A percentile compares a stretch with the other conserved stretches of the same genome.
These are phyloP conservation scores for Chymomyza caudatula DNA, from an alignment of 2,888 invertebrate species.

Conservation along the genomic window DNA sequence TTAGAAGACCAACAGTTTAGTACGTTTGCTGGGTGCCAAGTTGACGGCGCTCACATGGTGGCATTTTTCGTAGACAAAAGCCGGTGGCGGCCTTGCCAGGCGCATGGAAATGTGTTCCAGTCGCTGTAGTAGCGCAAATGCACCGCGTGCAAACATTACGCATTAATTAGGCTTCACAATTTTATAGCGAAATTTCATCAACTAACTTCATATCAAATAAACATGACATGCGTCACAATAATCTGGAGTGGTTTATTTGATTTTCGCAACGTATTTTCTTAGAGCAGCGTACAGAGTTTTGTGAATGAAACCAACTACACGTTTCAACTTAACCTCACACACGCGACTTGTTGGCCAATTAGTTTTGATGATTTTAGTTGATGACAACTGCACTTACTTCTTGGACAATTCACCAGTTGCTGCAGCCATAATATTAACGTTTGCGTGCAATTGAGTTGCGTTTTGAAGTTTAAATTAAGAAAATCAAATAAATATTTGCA, in stretches of 20 bases:
- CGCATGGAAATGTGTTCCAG: background rate
- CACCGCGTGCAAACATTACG: background rate
- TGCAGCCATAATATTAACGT: conserved; percentile 58
- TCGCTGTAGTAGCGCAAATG: background rate
- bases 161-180: conserved; percentile 13
- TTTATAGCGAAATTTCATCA: conserved; percentile 9
- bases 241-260: background rate
- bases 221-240: background rate
- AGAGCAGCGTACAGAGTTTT: background rate
- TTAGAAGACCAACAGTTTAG: conserved; percentile 66
- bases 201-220: background rate
- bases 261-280: background rate
- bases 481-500: conserved; percentile 13
- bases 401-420: conserved; percentile 74
- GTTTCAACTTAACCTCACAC: conserved; percentile 46
- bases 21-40: conserved; percentile 64
- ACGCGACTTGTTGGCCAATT: conserved; percentile 16
- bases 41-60: conserved; percentile 41
- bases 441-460: conserved; percentile 16
- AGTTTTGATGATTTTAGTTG: conserved; percentile 9
- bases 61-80: conserved; percentile 8
- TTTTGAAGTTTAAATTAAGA: background rate
- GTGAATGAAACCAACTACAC: conserved; percentile 16
- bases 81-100: background rate
- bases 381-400: conserved; percentile 68